phyloP scores from a whole-genome alignment of 2,888 invertebrate genomes.

The Latrodectus hesperus region DNA sequence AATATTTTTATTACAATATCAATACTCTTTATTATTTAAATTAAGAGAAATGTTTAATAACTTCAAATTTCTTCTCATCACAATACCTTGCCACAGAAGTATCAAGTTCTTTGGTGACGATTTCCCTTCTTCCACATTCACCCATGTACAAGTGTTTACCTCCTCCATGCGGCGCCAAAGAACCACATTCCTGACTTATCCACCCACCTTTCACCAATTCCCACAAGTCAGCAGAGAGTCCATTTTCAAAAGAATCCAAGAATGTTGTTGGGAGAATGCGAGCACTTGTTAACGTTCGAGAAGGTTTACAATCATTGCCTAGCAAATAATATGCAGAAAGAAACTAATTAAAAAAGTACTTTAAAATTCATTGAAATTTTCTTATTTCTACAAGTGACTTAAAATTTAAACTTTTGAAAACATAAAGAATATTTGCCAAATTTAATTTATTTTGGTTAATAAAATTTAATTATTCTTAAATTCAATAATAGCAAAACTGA shows the following conservation, averaged over 20 bases:
- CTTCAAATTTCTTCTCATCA: too few species aligned
- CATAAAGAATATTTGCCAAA: too few species aligned
- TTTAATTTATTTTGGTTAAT: too few species aligned
- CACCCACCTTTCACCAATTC: conserved; percentile 74
- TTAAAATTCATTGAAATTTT: too few species aligned
- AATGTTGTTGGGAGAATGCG: conserved; percentile 69
- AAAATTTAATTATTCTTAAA: too few species aligned
- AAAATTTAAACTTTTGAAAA: too few species aligned
- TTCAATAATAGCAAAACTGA: too few species aligned
- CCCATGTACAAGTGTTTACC: conserved; percentile 76
- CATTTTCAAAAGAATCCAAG: conserved; percentile 75
- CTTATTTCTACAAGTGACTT: too few species aligned
- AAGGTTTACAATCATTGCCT: conserved; percentile 62
- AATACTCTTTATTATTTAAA: too few species aligned
- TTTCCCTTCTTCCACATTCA: conserved; percentile 75
- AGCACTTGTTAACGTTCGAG: conserved; percentile 13
- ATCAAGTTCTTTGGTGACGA: conserved; percentile 75
- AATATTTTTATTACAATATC: too few species aligned
- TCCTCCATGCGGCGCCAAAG: conserved; percentile 75
- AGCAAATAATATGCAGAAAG: not conserved
- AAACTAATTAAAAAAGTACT: too few species aligned
- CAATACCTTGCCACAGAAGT: conserved; percentile 74
- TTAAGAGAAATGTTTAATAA: too few species aligned
- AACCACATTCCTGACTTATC: conserved; percentile 75
- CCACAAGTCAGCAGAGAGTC: conserved; percentile 74